Base-by-base conservation (phyloP, 2,113 vertebrate species). In the Falcunculus frontatus region DNA sequence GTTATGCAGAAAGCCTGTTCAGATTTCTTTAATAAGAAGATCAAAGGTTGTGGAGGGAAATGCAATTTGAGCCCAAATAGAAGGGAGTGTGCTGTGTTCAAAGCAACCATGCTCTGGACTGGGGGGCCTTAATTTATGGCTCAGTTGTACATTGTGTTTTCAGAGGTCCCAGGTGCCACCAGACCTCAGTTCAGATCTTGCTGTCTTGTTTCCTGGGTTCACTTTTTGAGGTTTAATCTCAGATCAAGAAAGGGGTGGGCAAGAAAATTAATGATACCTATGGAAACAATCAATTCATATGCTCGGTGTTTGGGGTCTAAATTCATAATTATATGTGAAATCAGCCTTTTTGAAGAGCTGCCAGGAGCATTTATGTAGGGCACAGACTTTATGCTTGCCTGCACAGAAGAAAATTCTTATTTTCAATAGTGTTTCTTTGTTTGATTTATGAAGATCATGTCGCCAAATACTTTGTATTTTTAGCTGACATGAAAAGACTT, bases 401-500 rank as follows among this genome's bases (percentile, higher is more conserved):
- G 27, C 17, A 52, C 11, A 29, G 60, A 55, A 59, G 27, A 74
- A 67, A 88, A 75, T 47, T 75, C 20, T 37, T 70, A 25, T 32
- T 75, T 87, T 75, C 52, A 41, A 7, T n/a, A 53, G 11, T 29
- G 21, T 56, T 84, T 67, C 41, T 32, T 39, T 89, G 14, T 84
- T 92, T 96, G 57, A 63, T 76, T 90, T 94, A 68, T 92, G 68
- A 68, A 94, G 75, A 80, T 72, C 75, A 63, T 74, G 26, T 65
- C 80, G 55, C 60, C 64, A 78, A 95, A 95, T 84, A 62, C 85
- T 88, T 95, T 22, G 16, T 70, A 60, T 64, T 93, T 96, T 93
- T 86, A 87, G 60, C 64, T 90, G 47, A 64, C 50, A 19, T 67
- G 64, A 78, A 92, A 90, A 95, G 68, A 53, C 57, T 81, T 84